Percentiles rank a stretch among this genome's conserved stretches.
phyloP scores from a whole-genome alignment of 1,140 invertebrate species.

The Leptinotarsa undecemlineata region DNA sequence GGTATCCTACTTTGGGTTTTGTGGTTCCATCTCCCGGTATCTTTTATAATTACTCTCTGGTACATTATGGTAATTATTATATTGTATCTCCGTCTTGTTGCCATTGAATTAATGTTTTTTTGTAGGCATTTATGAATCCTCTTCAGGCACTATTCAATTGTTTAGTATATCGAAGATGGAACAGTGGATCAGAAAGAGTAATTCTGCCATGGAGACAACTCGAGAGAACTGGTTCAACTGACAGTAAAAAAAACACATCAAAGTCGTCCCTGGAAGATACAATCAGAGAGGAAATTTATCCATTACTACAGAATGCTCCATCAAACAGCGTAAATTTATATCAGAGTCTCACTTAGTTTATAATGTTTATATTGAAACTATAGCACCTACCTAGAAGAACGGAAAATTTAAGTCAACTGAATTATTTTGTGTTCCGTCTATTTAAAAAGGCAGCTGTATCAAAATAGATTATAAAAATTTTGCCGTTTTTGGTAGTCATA shows the following conservation, averaged over 20 bases:
- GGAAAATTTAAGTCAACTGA: no score
- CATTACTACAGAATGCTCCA: slow-evolving; percentile 40
- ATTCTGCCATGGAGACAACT: slow-evolving; percentile 48
- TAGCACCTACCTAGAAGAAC: no score
- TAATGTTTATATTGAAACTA: no score
- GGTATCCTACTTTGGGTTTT: slow-evolving; percentile 74
- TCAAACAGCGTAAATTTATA: slow-evolving; percentile 44
- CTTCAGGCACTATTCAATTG: slow-evolving; percentile 81
- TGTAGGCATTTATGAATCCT: slow-evolving; percentile 78
- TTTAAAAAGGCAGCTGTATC: no score
- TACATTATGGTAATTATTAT: slow-evolving; percentile 75
- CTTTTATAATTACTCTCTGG: slow-evolving; percentile 72
- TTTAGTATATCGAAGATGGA: slow-evolving; percentile 76
- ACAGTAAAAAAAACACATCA: slow-evolving; percentile 5
- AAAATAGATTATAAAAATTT: no score
- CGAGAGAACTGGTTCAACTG: slow-evolving; percentile 26
- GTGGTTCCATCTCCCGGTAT: slow-evolving; percentile 72
- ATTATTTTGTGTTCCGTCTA: no score
- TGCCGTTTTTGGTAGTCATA: no score
- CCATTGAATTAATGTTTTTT: slow-evolving; percentile 29
- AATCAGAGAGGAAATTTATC: slow-evolving; percentile 42
- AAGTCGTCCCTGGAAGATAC: slow-evolving; percentile 25
- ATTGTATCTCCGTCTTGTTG: no score
- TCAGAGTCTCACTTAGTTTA: slow-evolving; percentile 22
- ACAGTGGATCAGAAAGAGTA: slow-evolving; percentile 53